Evolutionary conservation across 2,113 vertebrate species (phyloP).

Genomic region (Ascaphus truei): DNA sequence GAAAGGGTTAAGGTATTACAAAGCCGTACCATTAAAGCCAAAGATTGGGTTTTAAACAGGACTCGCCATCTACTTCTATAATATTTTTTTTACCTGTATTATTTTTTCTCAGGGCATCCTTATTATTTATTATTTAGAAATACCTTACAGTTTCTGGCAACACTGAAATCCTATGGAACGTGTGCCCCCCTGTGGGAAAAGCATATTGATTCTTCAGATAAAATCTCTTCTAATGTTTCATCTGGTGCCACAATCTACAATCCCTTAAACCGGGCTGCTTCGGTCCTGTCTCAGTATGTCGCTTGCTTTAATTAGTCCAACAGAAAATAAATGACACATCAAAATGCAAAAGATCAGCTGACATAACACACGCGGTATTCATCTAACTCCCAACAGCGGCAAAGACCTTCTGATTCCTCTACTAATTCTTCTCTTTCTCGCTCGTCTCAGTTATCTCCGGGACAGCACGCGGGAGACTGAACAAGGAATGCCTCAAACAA

Average conservation of each 20-base stretch:
- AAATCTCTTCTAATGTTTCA: too few relatives aligned
- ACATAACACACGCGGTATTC: background rate
- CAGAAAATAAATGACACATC: slow-evolving; percentile 18
- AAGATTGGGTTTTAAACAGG: too few relatives aligned
- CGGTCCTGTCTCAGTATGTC: slow-evolving; percentile 16
- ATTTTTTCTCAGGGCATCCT: background rate
- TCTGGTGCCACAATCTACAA: too few relatives aligned
- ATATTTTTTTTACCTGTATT: background rate
- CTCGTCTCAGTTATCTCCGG: background rate
- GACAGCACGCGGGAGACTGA: background rate
- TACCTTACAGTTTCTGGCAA: background rate
- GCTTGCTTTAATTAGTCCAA: slow-evolving; percentile 3
- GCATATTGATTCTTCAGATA: background rate
- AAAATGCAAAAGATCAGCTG: slow-evolving; percentile 8
- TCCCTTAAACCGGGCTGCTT: background rate
- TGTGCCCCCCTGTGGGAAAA: background rate
- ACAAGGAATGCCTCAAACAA: slow-evolving; percentile 9
- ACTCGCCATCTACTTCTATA: too few relatives aligned
- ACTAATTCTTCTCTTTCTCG: background rate
- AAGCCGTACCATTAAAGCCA: too few relatives aligned
- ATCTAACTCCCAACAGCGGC: background rate
- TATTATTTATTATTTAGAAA: background rate
- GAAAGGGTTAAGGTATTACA: too few relatives aligned
- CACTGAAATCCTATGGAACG: too few relatives aligned
- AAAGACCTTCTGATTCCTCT: background rate